Evolutionary conservation across 2,113 vertebrate species (phyloP), one percentile per base, ranked within the genome.

Genomic region (Mus musculus): DNA sequence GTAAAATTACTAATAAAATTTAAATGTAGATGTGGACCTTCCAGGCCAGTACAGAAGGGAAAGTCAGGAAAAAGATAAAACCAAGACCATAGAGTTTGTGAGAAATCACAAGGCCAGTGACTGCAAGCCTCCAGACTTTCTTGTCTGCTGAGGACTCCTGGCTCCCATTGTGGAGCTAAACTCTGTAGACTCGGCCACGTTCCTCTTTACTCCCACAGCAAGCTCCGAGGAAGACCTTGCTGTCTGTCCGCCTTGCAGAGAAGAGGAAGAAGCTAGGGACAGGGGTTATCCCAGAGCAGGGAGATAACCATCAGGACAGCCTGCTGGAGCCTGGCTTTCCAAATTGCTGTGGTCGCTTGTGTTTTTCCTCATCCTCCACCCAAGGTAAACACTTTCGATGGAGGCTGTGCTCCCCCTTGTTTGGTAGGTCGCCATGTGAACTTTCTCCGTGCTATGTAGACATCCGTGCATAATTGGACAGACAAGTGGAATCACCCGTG

Each of bases 331-430:
- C 90, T 26, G 22, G 61, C 56, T 36, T 72, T 89, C 73, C 78
- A 82, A 42, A 39, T 49, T 65, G 39, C 7, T 87, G 54, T 72
- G 59, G 75, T 81, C 36, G 2, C n/a, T 72, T 36, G 9, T 46
- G 67, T 52, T 71, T 93, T 92, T 93, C 93, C 81, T 88, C 5
- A 42, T 88, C 52, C n/a, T 93, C 63, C n/a, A 56, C 54, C 59
- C 77, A 90, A 71, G 52, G 87, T 88, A 87, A 90, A 93, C n/a
- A 72, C 28, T 42, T 69, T 59, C 49, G 36, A 11, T 36, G 42
- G 81, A 56, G 52, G 30, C 39, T 36, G 80, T 33, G 75, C 65
- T 33, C 85, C 63, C 33, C 80, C 75, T 42, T n/a, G 28, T 52
- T 81, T 56, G 39, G 42, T 39, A 80, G 80, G 86, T 82, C 78